Evolutionary conservation across 1,140 invertebrate species (phyloP), one percentile per base, ranked within the genome.

Genomic region (Eriosoma lanigerum): DNA sequence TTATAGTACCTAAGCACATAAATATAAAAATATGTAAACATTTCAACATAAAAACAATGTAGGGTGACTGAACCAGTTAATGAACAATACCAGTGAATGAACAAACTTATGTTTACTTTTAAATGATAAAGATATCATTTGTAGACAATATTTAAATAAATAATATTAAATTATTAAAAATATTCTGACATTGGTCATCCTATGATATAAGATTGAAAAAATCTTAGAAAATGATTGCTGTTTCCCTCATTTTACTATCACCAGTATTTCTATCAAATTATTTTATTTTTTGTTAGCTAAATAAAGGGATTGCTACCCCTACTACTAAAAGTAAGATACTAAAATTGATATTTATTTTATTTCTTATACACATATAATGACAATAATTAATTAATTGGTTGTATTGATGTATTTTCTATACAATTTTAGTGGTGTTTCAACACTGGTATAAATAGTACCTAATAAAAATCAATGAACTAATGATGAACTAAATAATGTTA

Each of bases 341-440:
- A 32, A 8, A 32, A 62, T 6, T 32, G 29, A 62, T 62, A 62
- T 62, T 62, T 32, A 32, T 62, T 62, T 62, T 26, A 62, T 62
- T 62, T 26, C 26, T 32, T 9, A 19, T 19, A 62, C 4, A 62
- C 17, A 9, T 62, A 32, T 19, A 32, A 62, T 32, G 26, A 1
- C 26, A 62, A 29, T 62, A 0, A 32, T 62, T 17, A 29, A 62
- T 62, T 62, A 62, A 62, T 62, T 17, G 6, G 32, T 62, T 32
- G 29, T 9, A 1, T 19, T 32, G 0, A 62, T 19, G 26, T 17
- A 62, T 29, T 62, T 62, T 19, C 8, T 62, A 29, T 32, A 19
- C 8, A 9, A 62, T 62, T 62, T 29, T 19, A 62, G 10, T n/a
- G 0, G 58, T 62, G 58, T 62, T 32, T 26, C 29, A 32, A 5